Base-by-base conservation (phyloP, 2,113 vertebrate genomes). In the Cettia cetti region DNA sequence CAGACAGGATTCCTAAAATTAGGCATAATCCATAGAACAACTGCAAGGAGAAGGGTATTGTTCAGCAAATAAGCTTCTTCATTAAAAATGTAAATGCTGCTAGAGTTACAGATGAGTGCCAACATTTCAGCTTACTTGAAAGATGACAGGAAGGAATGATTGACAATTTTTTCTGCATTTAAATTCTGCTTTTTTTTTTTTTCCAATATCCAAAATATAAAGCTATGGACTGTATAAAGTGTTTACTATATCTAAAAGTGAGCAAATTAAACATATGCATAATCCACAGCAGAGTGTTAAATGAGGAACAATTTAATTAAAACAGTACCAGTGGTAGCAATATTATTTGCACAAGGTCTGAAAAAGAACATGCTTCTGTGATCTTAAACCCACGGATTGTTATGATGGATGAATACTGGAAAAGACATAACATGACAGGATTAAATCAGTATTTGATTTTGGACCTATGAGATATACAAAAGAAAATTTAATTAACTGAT, bases 61-160 rank as follows among this genome's bases (percentile, higher is more conserved):
- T 85, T 93, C 44, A 86, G 56, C 56, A 96, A 94, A 90, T 93
- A 94, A 95, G 52, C 82, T 92, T n/a, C 77, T 94, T 93, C 79
- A 90, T 95, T 96, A 94, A 94, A 91, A 88, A 96, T 95, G 82
- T 75, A 95, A 96, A 96, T 95, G 15, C 61, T 40, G 50, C 35
- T 82, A 57, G 13, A 87, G 18, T 37, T 90, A 35, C 47, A 86
- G 76, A 81, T 14, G 37, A 56, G 24, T 86, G 82, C 57, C 92
- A 93, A 9, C 47, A 47, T 81, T 89, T 77, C 52, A 74, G 64
- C 22, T 95, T 88, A 44, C 30, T 71, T 0, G 0, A 39, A 95
- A 92, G 70, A 95, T 87, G 82, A 80, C 35, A 90, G 50, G 27
- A 84, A 94, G 71, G 21, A 65, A 94, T 70, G 71, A 94, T 10